A percentile compares a stretch with the other conserved stretches of the same genome.
phyloP scores from a whole-genome alignment of 1,140 invertebrate species.

The Bradysia coprophila region DNA sequence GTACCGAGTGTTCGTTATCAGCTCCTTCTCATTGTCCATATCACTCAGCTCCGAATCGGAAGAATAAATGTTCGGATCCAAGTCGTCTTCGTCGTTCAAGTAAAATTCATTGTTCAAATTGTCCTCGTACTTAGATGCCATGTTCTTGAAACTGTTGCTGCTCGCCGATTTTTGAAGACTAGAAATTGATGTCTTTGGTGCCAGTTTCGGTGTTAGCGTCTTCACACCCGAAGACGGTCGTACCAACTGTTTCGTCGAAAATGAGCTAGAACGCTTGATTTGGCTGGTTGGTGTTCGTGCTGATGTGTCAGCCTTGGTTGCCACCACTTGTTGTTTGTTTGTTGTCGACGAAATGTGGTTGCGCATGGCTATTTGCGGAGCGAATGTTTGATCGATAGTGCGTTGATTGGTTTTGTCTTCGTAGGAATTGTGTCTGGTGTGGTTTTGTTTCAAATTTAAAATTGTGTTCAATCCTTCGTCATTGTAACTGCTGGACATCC shows the following conservation, averaged over 20 bases:
- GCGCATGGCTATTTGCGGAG: not conserved
- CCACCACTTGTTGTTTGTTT: not conserved
- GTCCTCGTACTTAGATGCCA: constrained; percentile 16
- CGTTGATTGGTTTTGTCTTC: constrained; percentile 16
- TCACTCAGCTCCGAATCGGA: constrained; percentile 15
- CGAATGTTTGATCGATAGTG: constrained; percentile 16
- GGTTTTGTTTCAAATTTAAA: constrained; percentile 11
- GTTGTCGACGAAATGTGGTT: not conserved
- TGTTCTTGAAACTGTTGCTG: constrained; percentile 21
- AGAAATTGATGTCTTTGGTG: not conserved
- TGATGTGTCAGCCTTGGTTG: constrained; percentile 1
- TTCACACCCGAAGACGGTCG: not conserved
- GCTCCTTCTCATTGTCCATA: constrained; percentile 1
- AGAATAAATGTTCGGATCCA: constrained; percentile 3
- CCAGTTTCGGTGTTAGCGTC: constrained; percentile 5
- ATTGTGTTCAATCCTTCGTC: not conserved
- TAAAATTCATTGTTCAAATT: constrained; percentile 23
- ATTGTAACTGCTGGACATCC: constrained; percentile 2
- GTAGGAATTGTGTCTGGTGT: constrained; percentile 28
- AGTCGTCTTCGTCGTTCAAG: constrained; percentile 20
- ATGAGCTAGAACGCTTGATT: constrained; percentile 20
- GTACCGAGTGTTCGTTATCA: constrained; percentile 29
- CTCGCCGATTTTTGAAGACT: constrained; percentile 19
- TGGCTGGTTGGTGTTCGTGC: constrained; percentile 9
- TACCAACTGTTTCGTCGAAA: constrained; percentile 5